A percentile compares a stretch with the other conserved stretches of the same genome.
Evolutionary conservation across 2,113 vertebrate species (phyloP).

Genomic region (Leptocoma aspasia): DNA sequence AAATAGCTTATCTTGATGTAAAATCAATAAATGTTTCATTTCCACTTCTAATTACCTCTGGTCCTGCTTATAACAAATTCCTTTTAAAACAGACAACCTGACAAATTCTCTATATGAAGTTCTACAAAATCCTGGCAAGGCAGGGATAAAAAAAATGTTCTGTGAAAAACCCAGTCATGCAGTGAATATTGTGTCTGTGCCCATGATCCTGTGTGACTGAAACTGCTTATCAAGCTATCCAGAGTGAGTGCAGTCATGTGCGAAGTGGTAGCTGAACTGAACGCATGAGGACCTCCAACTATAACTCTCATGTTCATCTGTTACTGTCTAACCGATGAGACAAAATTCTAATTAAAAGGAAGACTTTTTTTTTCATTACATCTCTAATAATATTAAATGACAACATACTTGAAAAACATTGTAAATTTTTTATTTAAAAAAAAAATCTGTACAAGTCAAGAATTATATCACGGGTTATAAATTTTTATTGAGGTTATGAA

Average conservation of each 20-base stretch:
- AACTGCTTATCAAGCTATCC: not conserved
- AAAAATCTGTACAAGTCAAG: not conserved
- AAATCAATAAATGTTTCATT: conserved; percentile 58
- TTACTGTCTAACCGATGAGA: not conserved
- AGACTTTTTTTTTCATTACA: not conserved
- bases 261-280: not conserved
- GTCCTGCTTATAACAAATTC: not conserved
- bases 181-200: not conserved
- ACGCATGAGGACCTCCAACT: not conserved
- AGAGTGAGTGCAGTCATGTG: not conserved
- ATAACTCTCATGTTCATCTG: not conserved
- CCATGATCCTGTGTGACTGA: not conserved
- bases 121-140: not conserved
- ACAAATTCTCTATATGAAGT: not conserved
- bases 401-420: not conserved
- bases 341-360: not conserved
- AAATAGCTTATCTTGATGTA: not conserved
- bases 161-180: not conserved
- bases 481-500: not conserved
- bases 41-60: conserved; percentile 36
- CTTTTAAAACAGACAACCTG: not conserved
- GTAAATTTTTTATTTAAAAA: not conserved
- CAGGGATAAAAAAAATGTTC: not conserved
- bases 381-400: not conserved
- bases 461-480: not conserved